Conservation (phyloP, 2,888 invertebrate genomes). For the Altica lythri region DNA sequence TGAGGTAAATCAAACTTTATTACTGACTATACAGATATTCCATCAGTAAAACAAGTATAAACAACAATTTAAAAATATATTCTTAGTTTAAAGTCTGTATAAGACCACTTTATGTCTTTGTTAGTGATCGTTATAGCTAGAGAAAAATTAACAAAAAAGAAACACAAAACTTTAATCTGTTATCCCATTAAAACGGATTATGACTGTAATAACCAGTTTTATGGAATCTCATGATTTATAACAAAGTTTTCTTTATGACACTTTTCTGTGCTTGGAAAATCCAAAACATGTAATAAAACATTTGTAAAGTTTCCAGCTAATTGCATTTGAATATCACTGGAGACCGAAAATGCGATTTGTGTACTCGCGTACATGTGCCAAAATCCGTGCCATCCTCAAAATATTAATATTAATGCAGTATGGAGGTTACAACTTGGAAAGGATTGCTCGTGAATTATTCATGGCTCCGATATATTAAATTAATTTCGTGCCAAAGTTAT, state of each 20-base stretch:
- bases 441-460: conserved; percentile 29
- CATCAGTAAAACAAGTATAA: too few relatives aligned
- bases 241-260: conserved; percentile 7
- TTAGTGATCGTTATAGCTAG: too few relatives aligned
- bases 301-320: conserved; percentile 19
- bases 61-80: too few relatives aligned
- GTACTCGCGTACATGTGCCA: conserved; percentile 28
- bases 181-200: too few relatives aligned
- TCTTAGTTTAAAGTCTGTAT: too few relatives aligned
- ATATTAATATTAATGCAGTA: conserved; percentile 31
- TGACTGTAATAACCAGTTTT: not conserved
- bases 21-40: too few relatives aligned
- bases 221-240: conserved; percentile 6
- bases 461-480: conserved; percentile 28
- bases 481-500: conserved; percentile 30
- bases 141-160: too few relatives aligned
- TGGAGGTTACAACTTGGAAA: conserved; percentile 23
- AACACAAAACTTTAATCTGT: too few relatives aligned
- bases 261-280: conserved; percentile 6
- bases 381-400: conserved; percentile 26
- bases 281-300: conserved; percentile 19
- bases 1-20: too few relatives aligned
- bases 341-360: conserved; percentile 19
- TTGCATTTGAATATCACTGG: conserved; percentile 21
- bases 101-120: too few relatives aligned